Percentiles rank a stretch among this genome's conserved stretches.
phyloP scores from a whole-genome alignment of 2,797 vertebrate species.

The Pagetopsis macropterus region DNA sequence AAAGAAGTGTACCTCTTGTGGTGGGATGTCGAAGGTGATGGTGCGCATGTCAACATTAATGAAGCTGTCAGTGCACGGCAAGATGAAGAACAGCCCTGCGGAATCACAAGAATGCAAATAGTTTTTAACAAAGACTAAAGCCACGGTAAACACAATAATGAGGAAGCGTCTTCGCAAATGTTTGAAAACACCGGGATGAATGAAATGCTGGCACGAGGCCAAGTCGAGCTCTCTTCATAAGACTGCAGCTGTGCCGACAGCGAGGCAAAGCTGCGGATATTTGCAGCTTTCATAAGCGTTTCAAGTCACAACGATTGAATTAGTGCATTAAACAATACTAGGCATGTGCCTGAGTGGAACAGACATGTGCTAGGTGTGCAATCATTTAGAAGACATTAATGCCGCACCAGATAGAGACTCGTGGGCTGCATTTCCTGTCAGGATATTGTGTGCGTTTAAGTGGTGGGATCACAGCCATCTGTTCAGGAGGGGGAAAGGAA shows the following conservation, averaged over 20 bases:
- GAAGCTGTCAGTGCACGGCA: constrained; percentile 96
- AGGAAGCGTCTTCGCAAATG: constrained; percentile 65
- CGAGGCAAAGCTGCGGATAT: constrained; percentile 61
- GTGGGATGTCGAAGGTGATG: constrained; percentile 95
- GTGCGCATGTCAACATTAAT: constrained; percentile 99
- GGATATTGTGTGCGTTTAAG: constrained; percentile 54
- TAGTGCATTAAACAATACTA: constrained; percentile 56
- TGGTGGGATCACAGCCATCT: constrained; percentile 48
- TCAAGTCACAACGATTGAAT: constrained; percentile 61
- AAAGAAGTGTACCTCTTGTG: constrained; percentile 89
- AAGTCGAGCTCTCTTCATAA: constrained; percentile 63
- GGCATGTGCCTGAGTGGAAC: constrained; percentile 55
- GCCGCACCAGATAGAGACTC: constrained; percentile 31
- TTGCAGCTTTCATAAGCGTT: constrained; percentile 59
- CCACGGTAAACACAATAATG: constrained; percentile 68
- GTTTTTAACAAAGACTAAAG: constrained; percentile 60
- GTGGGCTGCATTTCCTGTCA: constrained; percentile 55
- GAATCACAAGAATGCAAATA: constrained; percentile 63
- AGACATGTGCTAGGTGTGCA: constrained; percentile 68
- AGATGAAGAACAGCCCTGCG: constrained; percentile 93
- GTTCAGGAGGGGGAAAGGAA: constrained; percentile 28
- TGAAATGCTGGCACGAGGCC: constrained; percentile 59
- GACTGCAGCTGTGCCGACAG: constrained; percentile 72
- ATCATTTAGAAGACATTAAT: constrained; percentile 72
- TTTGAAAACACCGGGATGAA: constrained; percentile 67